Evolutionary conservation across 2,113 vertebrate species (phyloP), one percentile per base, ranked within the genome.

Genomic region (Myodes glareolus): DNA sequence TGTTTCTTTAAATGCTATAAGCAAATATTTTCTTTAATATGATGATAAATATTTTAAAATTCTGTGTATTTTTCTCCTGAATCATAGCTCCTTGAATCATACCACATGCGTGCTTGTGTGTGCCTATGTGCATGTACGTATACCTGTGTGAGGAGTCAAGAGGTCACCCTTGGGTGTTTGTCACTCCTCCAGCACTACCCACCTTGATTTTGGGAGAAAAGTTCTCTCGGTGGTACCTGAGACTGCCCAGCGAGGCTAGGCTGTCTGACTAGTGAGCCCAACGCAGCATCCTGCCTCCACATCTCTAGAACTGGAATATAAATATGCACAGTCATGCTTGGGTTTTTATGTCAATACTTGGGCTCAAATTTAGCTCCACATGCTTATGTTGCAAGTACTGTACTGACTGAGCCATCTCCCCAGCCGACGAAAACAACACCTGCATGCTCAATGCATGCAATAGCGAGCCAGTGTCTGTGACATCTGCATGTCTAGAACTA

Each of bases 21-120:
- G 21, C 25, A 31, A 63, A 84, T 63, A n/a, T 85, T 85, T 58
- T 50, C 77, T 17, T 68, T 68, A 58, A 73, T 87, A 13, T 77
- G 78, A 84, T 31, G 8, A 88, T 68, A 61, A 91, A 68, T 50
- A 25, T 42, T 95, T 86, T 67, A 14, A 90, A 81, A 92, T 88
- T 25, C 25, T n/a, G 17, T 50, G 11, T 0, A 52, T 36, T 29
- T 82, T 94, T 88, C 75, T 17, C 31, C 3, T 82, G 86, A 87
- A 31, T 42, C 0, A 7, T 17, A 68, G 29, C 16, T 33, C 82
- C 42, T 23, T 45, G 2, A 63, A 33, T 96, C 42, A 45, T 14
- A 63, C 33, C 50, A 81, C 10, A 55, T 55, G 9, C 11, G 39
- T 42, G 8, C 10, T 13, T 61, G 12, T 25, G 36, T 61, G 55